Conservation (phyloP, 2,113 vertebrate species). For the Leptocoma aspasia region DNA sequence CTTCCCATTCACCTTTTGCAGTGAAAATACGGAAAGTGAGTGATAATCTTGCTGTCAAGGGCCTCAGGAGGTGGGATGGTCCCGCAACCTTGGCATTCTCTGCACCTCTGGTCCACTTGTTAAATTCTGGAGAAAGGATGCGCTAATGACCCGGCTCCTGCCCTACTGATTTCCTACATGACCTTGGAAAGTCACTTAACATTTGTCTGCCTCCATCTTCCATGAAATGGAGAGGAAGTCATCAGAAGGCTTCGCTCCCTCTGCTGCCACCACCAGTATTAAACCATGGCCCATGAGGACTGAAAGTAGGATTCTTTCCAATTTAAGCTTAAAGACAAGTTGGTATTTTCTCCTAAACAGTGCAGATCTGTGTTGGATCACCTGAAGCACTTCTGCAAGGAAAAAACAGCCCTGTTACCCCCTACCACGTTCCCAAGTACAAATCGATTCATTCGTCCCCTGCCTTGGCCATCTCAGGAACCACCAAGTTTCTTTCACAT, state of each 20-base stretch:
- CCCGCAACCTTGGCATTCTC: background rate
- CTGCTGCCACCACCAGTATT: background rate
- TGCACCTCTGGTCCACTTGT: background rate
- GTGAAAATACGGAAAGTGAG: background rate
- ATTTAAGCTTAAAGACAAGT: background rate
- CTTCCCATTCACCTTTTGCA: slow-evolving; percentile 44
- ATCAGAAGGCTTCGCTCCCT: background rate
- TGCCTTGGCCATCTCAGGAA: background rate
- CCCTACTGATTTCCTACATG: background rate
- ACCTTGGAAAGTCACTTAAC: background rate
- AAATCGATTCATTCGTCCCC: background rate
- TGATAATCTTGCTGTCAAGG: background rate
- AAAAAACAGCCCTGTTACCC: background rate
- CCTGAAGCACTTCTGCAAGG: background rate
- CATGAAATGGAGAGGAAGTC: background rate
- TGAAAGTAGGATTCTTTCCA: background rate
- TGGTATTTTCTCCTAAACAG: background rate
- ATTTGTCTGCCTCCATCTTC: background rate
- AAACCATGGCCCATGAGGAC: background rate
- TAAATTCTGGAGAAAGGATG: slow-evolving; percentile 18
- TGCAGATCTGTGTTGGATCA: background rate
- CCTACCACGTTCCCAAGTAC: background rate
- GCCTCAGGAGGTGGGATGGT: background rate
- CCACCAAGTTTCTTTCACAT: background rate
- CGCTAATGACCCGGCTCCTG: background rate